Percentiles rank a stretch among this genome's conserved stretches.
phyloP scores from a whole-genome alignment of 2,888 invertebrate genomes.

The Clistopyga incitator region DNA sequence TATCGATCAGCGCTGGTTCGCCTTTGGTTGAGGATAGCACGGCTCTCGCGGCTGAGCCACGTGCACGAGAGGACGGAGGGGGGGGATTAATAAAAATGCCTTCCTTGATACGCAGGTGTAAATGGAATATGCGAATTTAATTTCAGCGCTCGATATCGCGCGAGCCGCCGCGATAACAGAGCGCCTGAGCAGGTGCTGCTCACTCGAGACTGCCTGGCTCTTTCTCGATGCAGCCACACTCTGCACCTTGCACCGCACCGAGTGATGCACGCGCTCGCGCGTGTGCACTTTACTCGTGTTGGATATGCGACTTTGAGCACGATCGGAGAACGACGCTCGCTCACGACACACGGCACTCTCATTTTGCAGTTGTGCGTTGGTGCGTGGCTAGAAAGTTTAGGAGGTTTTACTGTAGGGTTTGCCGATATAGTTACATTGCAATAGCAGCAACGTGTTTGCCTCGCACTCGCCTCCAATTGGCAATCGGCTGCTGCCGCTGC shows the following conservation, averaged over 20 bases:
- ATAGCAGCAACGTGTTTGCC: constrained; percentile 59
- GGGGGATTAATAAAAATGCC: not conserved
- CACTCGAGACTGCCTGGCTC: constrained; percentile 15
- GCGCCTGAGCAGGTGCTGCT: constrained; percentile 41
- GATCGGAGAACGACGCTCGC: constrained; percentile 22
- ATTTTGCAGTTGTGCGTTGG: constrained; percentile 32
- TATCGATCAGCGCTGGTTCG: constrained; percentile 22
- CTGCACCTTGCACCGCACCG: constrained; percentile 1
- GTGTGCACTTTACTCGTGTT: not conserved
- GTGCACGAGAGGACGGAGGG: constrained; percentile 36
- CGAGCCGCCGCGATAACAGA: constrained; percentile 44
- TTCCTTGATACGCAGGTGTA: constrained; percentile 43
- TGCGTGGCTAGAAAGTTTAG: constrained; percentile 75
- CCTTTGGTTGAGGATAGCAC: not conserved
- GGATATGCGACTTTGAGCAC: constrained; percentile 30
- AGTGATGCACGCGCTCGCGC: not conserved
- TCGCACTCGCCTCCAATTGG: constrained; percentile 74
- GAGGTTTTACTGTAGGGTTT: not conserved
- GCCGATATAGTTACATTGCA: not conserved
- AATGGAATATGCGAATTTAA: constrained; percentile 53
- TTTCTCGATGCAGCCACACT: not conserved
- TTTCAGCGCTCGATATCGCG: constrained; percentile 41
- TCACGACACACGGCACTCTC: constrained; percentile 23
- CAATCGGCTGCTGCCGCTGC: constrained; percentile 59
- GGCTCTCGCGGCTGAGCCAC: constrained; percentile 17